Conservation (phyloP, 2,888 invertebrate genomes). For the Tryphoninae sp. region DNA sequence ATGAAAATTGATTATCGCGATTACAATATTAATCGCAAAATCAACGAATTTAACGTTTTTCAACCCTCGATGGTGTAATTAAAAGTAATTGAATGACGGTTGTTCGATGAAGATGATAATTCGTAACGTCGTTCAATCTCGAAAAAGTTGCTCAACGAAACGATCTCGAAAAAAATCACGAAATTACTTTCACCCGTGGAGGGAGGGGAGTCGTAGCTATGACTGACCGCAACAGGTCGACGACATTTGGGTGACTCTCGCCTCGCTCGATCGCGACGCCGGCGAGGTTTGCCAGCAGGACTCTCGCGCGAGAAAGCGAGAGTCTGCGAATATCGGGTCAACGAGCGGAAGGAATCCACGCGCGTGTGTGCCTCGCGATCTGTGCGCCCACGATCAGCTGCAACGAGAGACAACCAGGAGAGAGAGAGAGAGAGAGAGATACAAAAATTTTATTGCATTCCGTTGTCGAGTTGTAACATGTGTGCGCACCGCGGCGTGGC, state of each 20-base stretch:
- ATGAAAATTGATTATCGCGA: too few relatives aligned
- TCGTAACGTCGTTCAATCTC: too few relatives aligned
- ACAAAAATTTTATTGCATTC: slow-evolving; percentile 58
- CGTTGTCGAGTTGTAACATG: slow-evolving; percentile 34
- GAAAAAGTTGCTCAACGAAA: background rate
- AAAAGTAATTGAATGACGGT: too few relatives aligned
- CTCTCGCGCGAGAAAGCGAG: slow-evolving; percentile 47
- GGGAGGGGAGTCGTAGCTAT: background rate
- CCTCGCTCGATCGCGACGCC: slow-evolving; percentile 57
- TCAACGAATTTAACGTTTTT: background rate
- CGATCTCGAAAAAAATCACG: slow-evolving; percentile 2
- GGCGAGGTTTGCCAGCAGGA: slow-evolving; percentile 50
- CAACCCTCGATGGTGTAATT: too few relatives aligned
- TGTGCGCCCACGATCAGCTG: slow-evolving; percentile 54
- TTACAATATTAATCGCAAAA: background rate
- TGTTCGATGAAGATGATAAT: too few relatives aligned
- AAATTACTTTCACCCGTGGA: slow-evolving; percentile 19
- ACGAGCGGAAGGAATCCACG: slow-evolving; percentile 64
- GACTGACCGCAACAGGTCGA: slow-evolving; percentile 46
- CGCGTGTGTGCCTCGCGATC: slow-evolving; percentile 53
- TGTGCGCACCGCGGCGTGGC: background rate
- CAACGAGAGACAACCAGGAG: slow-evolving; percentile 21
- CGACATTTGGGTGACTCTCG: slow-evolving; percentile 43
- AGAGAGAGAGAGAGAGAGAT: slow-evolving; percentile 25
- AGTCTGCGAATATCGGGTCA: slow-evolving; percentile 64